Evolutionary conservation across 53 echinoderm and acorn worm genomes (phyloP).

Genomic region (Zoroaster sp.): DNA sequence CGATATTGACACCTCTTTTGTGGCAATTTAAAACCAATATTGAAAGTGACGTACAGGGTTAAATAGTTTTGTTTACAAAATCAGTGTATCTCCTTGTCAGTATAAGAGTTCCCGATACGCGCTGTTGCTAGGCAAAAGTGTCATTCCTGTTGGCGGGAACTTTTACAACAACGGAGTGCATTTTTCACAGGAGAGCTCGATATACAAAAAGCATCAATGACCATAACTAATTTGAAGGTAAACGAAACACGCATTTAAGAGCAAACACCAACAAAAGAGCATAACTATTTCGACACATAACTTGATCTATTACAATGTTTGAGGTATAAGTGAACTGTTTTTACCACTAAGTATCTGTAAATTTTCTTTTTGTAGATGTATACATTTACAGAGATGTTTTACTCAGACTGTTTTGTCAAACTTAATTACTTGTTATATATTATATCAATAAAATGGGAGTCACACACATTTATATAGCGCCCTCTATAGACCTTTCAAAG

Average conservation of each 20-base stretch:
- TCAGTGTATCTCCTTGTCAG: neutral
- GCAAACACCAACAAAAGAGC: conserved; percentile 9
- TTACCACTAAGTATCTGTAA: neutral
- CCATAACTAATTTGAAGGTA: conserved; percentile 28
- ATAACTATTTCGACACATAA: neutral
- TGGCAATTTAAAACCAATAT: too few species aligned
- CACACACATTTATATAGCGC: neutral
- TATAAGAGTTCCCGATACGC: neutral
- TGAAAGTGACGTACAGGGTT: too few species aligned
- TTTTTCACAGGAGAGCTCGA: neutral
- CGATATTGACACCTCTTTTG: too few species aligned
- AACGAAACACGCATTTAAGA: neutral
- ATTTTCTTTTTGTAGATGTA: neutral
- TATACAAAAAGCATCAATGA: neutral
- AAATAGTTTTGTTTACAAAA: too few species aligned
- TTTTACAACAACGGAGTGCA: neutral
- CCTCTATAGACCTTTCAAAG: neutral
- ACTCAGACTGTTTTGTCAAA: neutral
- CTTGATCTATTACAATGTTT: conserved; percentile 27
- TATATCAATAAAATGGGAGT: neutral
- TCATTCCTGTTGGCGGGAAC: neutral
- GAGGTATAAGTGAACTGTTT: neutral
- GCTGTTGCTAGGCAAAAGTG: conserved; percentile 27
- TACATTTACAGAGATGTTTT: neutral
- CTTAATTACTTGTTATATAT: neutral